A percentile compares a stretch with the other conserved stretches of the same genome.
These are phyloP conservation scores for Acrocephalus kingi DNA, from an alignment of 2,113 vertebrate genomes.

Conservation along the genomic window DNA sequence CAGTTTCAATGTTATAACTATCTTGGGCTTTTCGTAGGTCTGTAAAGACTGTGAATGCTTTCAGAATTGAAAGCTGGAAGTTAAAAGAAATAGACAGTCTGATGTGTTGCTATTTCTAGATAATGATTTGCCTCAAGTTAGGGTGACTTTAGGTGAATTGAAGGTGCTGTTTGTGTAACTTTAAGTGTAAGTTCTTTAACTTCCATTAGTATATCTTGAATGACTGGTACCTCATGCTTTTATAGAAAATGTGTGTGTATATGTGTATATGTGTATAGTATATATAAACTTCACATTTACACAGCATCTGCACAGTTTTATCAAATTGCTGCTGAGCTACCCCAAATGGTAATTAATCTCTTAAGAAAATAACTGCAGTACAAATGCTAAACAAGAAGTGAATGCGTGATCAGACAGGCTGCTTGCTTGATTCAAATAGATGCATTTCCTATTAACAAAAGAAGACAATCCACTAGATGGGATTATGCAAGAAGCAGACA, in stretches of 20 bases:
- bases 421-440: not conserved
- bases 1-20: not conserved
- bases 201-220: not conserved
- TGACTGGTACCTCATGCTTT: not conserved
- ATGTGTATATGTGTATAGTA: not conserved
- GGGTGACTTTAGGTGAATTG: not conserved
- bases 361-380: not conserved
- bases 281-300: not conserved
- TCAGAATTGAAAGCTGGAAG: not conserved
- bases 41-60: not conserved
- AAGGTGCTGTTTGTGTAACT: not conserved
- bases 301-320: not conserved
- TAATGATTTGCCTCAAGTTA: not conserved
- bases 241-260: not conserved
- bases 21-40: not conserved
- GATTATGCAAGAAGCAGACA: not conserved
- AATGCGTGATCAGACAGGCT: rapidly evolving
- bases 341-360: not conserved
- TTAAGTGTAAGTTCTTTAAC: not conserved
- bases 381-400: not conserved
- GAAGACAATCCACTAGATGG: not conserved
- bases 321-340: not conserved
- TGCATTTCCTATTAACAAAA: not conserved
- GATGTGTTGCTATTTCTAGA: not conserved
- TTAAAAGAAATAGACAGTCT: not conserved